Conservation (phyloP, 2,797 vertebrate species). For the Cryptoblepharus egeriae region DNA sequence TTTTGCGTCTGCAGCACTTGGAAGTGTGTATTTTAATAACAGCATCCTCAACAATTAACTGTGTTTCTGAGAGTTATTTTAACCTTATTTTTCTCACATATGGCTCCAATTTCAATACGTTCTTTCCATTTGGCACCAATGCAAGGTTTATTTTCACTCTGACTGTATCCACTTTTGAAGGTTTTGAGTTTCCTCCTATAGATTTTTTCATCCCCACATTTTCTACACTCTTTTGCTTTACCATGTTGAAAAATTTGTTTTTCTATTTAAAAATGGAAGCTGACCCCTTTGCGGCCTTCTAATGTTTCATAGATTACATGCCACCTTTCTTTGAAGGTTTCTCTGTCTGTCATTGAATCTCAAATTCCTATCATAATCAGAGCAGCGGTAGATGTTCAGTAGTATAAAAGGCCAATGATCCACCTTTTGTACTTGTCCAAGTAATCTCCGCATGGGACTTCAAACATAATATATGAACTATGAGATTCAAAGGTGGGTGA, state of each 20-base stretch:
- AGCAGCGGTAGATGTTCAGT: not conserved
- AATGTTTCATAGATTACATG: conserved; percentile 41
- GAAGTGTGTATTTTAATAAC: conserved; percentile 11
- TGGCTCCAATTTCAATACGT: conserved; percentile 64
- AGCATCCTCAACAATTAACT: conserved; percentile 33
- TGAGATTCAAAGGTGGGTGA: not conserved
- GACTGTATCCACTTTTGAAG: conserved; percentile 64
- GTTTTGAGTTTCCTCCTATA: conserved; percentile 67
- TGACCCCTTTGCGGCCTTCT: conserved; percentile 42
- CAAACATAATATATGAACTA: not conserved
- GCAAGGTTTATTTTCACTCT: conserved; percentile 66
- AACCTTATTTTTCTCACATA: conserved; percentile 50
- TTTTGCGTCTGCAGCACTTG: not conserved
- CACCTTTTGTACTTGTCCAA: conserved; percentile 47
- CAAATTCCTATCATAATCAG: conserved; percentile 13
- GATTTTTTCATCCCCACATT: conserved; percentile 61
- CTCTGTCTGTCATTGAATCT: conserved; percentile 32
- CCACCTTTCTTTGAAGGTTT: conserved; percentile 25
- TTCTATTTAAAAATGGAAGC: conserved; percentile 57
- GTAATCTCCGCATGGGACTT: not conserved
- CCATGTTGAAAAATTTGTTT: conserved; percentile 56
- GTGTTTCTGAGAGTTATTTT: conserved; percentile 54
- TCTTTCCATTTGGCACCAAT: conserved; percentile 55
- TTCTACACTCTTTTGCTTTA: conserved; percentile 54
- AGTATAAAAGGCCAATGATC: not conserved